A percentile compares a stretch with the other conserved stretches of the same genome.
These are phyloP conservation scores for Agrochola macilenta DNA, from an alignment of 2,888 invertebrate species.

Conservation along the genomic window DNA sequence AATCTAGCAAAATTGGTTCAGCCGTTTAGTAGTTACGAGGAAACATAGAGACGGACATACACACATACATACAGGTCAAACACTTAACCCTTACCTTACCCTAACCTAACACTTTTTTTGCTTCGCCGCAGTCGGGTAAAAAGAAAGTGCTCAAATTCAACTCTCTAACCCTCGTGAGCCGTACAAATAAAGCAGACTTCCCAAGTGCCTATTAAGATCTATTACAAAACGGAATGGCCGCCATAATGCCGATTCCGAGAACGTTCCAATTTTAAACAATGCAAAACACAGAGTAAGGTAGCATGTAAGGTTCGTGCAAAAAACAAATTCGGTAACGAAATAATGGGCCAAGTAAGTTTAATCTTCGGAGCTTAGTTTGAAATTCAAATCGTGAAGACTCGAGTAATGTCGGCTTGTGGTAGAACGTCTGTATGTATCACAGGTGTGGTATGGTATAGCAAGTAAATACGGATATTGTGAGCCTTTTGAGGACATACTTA, in stretches of 20 bases:
- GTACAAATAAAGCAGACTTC: conserved; percentile 34
- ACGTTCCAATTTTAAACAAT: conserved; percentile 55
- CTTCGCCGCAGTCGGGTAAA: no score
- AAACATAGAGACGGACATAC: no score
- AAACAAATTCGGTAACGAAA: conserved; percentile 66
- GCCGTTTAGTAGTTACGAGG: no score
- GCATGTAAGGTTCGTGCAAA: conserved; percentile 62
- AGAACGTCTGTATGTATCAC: conserved; percentile 32
- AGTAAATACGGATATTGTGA: conserved; percentile 15
- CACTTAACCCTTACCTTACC: no score
- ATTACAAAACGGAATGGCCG: conserved; percentile 57
- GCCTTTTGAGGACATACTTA: not conserved
- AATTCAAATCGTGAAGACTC: conserved; percentile 69
- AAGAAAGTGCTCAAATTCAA: not conserved
- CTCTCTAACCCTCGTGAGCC: not conserved
- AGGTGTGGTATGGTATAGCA: conserved; percentile 12
- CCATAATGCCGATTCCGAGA: conserved; percentile 55
- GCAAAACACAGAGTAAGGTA: conserved; percentile 49
- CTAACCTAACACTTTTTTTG: no score
- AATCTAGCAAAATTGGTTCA: no score
- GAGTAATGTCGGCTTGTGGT: conserved; percentile 60
- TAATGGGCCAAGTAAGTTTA: conserved; percentile 66
- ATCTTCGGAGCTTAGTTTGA: conserved; percentile 68
- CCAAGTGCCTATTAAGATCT: conserved; percentile 57
- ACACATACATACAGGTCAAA: no score